Conservation (phyloP, 2,888 invertebrate species). For the Notodonta dromedarius region DNA sequence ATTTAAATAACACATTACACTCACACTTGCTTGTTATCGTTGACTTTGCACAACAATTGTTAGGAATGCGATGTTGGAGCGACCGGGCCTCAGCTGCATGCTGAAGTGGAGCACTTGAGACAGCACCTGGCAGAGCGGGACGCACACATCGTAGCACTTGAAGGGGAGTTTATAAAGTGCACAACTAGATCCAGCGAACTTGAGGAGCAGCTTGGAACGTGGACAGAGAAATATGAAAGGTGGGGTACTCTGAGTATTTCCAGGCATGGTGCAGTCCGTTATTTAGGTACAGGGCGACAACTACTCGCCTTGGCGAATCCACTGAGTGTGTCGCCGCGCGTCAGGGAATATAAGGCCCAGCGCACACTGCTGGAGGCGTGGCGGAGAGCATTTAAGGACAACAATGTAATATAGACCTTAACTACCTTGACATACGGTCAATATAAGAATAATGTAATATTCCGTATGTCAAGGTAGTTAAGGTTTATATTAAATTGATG, state of each 20-base stretch:
- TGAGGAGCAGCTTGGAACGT: constrained; percentile 92
- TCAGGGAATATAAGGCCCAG: not conserved
- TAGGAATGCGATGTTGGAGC: constrained; percentile 75
- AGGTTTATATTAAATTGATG: too few species aligned
- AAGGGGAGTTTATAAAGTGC: constrained; percentile 93
- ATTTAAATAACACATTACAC: constrained; percentile 17
- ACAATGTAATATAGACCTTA: too few species aligned
- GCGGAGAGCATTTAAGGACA: too few species aligned
- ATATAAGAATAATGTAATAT: too few species aligned
- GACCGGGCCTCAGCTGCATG: constrained; percentile 88
- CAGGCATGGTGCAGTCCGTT: too few species aligned
- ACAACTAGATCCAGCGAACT: constrained; percentile 91
- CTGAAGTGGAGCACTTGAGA: constrained; percentile 94
- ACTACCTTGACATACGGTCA: too few species aligned
- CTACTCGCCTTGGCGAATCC: too few species aligned
- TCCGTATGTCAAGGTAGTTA: too few species aligned
- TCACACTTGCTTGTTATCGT: constrained; percentile 62
- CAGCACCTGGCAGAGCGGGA: constrained; percentile 92
- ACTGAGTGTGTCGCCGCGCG: too few species aligned
- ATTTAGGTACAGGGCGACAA: too few species aligned
- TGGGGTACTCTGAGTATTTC: constrained; percentile 18
- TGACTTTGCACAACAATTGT: constrained; percentile 60
- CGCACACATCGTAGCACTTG: constrained; percentile 92
- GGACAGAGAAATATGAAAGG: constrained; percentile 97
- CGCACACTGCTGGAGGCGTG: too few species aligned